Conservation (phyloP, 2,797 vertebrate species). For the Peromyscus eremicus region DNA sequence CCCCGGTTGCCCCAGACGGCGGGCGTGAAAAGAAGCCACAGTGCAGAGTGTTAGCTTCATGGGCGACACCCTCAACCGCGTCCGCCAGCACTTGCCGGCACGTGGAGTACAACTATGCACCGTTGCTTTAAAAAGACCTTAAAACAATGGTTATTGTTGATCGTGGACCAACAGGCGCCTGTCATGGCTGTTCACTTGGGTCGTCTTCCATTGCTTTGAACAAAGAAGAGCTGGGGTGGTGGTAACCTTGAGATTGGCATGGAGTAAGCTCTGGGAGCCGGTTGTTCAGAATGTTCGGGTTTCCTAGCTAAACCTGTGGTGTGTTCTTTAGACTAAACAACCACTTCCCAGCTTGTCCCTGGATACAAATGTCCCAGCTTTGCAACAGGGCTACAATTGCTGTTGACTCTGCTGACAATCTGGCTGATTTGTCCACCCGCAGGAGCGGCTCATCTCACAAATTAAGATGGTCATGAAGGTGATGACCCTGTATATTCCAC, state of each 20-base stretch:
- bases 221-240: background rate
- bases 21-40: accelerated
- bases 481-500: constrained; percentile 96
- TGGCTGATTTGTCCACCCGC: constrained; percentile 7
- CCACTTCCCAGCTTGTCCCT: background rate
- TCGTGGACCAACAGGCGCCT: background rate
- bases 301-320: background rate
- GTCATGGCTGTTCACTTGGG: background rate
- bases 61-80: too few species aligned
- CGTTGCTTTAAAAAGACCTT: background rate
- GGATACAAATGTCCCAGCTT: background rate
- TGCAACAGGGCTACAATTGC: background rate
- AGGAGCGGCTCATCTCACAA: constrained; percentile 96
- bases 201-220: background rate
- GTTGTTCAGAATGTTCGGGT: background rate
- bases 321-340: background rate
- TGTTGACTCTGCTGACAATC: too few species aligned
- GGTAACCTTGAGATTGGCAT: background rate
- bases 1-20: accelerated
- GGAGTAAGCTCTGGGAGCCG: background rate
- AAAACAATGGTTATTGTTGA: background rate
- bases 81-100: background rate
- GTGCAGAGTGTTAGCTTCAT: accelerated
- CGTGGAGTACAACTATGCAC: background rate
- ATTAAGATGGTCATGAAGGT: constrained; percentile 97